These are phyloP conservation scores for Periophthalmus magnuspinnatus DNA, from an alignment of 2,797 vertebrate species.

Conservation along the genomic window DNA sequence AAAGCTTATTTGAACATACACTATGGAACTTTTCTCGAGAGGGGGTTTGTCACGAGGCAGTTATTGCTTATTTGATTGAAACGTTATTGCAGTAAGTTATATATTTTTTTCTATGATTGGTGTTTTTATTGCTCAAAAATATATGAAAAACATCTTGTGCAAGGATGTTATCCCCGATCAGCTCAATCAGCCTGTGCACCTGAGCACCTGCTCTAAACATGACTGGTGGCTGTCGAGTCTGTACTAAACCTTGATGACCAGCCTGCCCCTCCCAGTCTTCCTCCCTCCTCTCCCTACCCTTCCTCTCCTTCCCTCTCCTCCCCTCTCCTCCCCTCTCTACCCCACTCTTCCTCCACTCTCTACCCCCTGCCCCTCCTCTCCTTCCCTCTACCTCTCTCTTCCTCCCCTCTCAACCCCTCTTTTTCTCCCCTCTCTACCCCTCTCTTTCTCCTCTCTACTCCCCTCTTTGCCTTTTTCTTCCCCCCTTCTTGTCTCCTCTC, in stretches of 20 bases:
- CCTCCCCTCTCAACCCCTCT: constrained; percentile 13
- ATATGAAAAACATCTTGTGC: too few species aligned
- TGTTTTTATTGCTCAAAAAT: too few species aligned
- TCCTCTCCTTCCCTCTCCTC: constrained; percentile 9
- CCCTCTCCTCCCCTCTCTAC: constrained; percentile 20
- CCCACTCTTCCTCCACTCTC: constrained; percentile 21
- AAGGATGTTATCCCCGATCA: too few species aligned
- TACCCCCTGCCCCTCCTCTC: constrained; percentile 35
- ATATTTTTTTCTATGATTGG: too few species aligned
- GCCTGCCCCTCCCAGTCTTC: constrained; percentile 23
- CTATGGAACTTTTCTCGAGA: too few species aligned
- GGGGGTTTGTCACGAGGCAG: too few species aligned
- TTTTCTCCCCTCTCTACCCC: constrained; percentile 31
- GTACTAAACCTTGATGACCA: constrained; percentile 16
- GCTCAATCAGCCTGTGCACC: neutral
- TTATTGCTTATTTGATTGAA: too few species aligned
- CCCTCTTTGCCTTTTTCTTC: too few species aligned
- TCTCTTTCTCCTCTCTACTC: constrained; percentile 2
- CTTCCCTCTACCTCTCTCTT: too few species aligned
- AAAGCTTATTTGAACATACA: too few species aligned
- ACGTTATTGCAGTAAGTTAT: too few species aligned
- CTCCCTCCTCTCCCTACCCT: constrained; percentile 20
- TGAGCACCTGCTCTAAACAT: neutral
- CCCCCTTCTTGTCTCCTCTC: too few species aligned
- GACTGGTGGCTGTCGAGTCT: neutral